These are phyloP conservation scores for Homalodisca vitripennis DNA, from an alignment of 1,140 invertebrate species.

Conservation along the genomic window DNA sequence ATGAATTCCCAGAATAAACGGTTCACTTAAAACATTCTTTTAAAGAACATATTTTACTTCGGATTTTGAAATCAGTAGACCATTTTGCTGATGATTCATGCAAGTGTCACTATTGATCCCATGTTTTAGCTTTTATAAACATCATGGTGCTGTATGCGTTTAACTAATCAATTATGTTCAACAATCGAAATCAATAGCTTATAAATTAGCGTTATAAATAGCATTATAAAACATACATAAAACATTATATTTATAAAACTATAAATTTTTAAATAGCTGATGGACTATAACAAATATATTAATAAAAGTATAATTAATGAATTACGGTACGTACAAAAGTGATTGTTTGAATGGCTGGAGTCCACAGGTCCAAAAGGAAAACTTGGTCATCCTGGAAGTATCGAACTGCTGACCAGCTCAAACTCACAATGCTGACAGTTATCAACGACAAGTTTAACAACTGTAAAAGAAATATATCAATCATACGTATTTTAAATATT, in stretches of 20 bases:
- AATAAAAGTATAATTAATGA: neutral
- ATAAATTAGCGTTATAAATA: neutral
- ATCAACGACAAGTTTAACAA: no score
- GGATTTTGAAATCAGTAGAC: no score
- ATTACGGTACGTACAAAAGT: constrained; percentile 73
- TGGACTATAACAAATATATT: no score
- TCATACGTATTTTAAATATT: no score
- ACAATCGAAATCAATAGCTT: neutral
- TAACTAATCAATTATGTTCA: neutral
- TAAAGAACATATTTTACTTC: no score
- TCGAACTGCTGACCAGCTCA: neutral
- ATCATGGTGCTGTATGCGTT: neutral
- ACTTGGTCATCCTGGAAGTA: constrained; percentile 52
- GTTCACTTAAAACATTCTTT: no score
- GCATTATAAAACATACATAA: neutral
- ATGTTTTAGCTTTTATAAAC: no score
- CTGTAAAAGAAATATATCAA: no score
- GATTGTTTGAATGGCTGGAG: constrained; percentile 69
- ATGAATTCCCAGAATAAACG: no score
- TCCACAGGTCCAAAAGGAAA: constrained; percentile 65
- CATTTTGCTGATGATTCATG: no score
- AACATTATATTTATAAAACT: neutral
- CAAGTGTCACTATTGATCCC: no score
- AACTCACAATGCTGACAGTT: no score
- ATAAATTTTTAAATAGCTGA: neutral